Percentiles rank a stretch among this genome's conserved stretches.
Evolutionary conservation across 2,888 invertebrate species (phyloP).

Genomic region (Lissonota sp.): DNA sequence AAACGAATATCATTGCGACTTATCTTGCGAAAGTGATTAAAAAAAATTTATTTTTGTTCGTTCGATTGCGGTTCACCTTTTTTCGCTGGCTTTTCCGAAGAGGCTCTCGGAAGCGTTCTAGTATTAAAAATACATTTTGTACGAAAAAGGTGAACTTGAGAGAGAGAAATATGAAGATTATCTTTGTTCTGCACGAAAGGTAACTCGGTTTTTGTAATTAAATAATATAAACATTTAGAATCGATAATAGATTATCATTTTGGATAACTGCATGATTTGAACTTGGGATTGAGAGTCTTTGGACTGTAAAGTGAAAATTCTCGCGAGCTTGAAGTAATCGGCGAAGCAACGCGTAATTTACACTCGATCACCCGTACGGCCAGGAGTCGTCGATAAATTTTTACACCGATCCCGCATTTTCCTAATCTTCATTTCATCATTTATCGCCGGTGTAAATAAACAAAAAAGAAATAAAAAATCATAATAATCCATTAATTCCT

Average conservation of each 20-base stretch:
- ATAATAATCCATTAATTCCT: slow-evolving; percentile 30
- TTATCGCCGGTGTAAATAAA: slow-evolving; percentile 13
- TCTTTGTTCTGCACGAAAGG: slow-evolving; percentile 44
- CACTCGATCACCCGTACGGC: slow-evolving; percentile 63
- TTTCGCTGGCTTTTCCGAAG: slow-evolving; percentile 9
- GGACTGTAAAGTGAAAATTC: slow-evolving; percentile 36
- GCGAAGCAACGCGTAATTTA: slow-evolving; percentile 50
- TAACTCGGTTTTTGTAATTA: slow-evolving; percentile 46
- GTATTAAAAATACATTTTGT: slow-evolving; percentile 29
- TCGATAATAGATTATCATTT: background rate
- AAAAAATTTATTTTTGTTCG: too few species aligned
- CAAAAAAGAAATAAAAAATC: background rate
- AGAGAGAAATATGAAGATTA: slow-evolving; percentile 36
- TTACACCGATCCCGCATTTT: slow-evolving; percentile 13
- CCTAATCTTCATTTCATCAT: background rate
- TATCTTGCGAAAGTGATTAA: slow-evolving; percentile 3
- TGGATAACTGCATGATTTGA: background rate
- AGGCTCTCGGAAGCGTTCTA: slow-evolving; percentile 2
- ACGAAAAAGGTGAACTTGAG: slow-evolving; percentile 35
- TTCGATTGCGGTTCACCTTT: background rate
- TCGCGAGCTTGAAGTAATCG: slow-evolving; percentile 44
- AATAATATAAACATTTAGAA: slow-evolving; percentile 20
- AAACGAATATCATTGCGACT: slow-evolving; percentile 14
- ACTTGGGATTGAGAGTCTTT: slow-evolving; percentile 11
- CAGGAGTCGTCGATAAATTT: slow-evolving; percentile 30